Evolutionary conservation across 1,140 invertebrate species (phyloP), one percentile per base, ranked within the genome.

Genomic region (Macrobrachium nipponense): DNA sequence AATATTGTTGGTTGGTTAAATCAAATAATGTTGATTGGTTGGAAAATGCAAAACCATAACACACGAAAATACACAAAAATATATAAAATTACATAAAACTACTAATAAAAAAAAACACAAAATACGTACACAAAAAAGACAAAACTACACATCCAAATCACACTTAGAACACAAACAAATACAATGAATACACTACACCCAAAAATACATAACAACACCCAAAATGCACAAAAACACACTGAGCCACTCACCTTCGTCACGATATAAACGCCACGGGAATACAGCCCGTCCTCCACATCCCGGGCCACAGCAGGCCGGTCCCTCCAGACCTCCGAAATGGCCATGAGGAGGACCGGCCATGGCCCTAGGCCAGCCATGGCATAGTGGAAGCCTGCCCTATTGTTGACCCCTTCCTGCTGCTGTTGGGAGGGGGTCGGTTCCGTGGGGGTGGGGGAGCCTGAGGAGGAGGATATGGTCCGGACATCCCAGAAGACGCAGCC

Each of bases 401-500:
- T 92, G 68, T 90, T 90, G 18, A 79, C 61, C 91, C 95, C 94
- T 0, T 93, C 93, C 91, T 95, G 95, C 64, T 93, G 82, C 92
- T 15, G 95, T n/a, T n/a, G n/a, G n/a, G n/a, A n/a, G 93, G 44
- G 43, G 3, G 66, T 8, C 17, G 82, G n/a, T n/a, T 93, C 27
- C 27, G 27, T 36, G 27, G 27, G 4, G 27, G 27, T 36, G 27
- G 27, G 4, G 1, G 27, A 36, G 1, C 27, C 27, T 4, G 27
- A 36, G 27, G 27, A 36, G 27, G 27, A 36, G 27, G 27, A 1
- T 4, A 36, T 36, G 27, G 27, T 91, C 7, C 96, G 95, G 1
- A 97, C 93, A 89, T 97, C 96, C 96, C 96, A 97, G 91, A 96
- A 98, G 78, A 98, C 94, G 86, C 95, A 94, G 59, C 97, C 97